Base-by-base conservation (phyloP, 2,113 vertebrate species). In the Phaetusa simplex region DNA sequence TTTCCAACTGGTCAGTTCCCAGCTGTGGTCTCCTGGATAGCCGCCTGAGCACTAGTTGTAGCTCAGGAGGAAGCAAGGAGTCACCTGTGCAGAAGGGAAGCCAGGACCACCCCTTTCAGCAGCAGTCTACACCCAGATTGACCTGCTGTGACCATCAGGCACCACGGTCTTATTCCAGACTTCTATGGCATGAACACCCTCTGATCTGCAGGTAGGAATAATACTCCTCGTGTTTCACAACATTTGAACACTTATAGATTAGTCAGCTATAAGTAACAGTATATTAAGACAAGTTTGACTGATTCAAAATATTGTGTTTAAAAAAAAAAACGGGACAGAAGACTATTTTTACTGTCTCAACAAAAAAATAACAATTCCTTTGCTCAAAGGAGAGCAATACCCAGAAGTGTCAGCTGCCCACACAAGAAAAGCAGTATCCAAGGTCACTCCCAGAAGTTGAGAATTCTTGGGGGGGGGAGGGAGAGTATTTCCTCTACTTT, bases 71-170 rank as follows among this genome's bases (percentile, higher is more conserved):
- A 38, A 88, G 34, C 15, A 74, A 38, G 22, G 69, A 90, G 26
- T 53, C 30, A 17, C 7, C 42, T 34, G 45, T 58, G 81, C 32
- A 34, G 43, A 72, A 58, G 43, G 15, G 26, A 70, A 69, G 70
- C 36, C 55, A 73, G 53, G 38, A 53, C 9, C 2, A 34, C 5
- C 27, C 21, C 72, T 62, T 50, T 30, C 55, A 78, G 76, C n/a
- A 81, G 81, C 69, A 78, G 30, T n/a, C 80, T 42, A 52, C 18
- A 26, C 8, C 15, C 29, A 73, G 50, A 64, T 0, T n/a, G 70
- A 62, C 55, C 49, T n/a, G 65, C 29, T 0, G 0, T 24, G 52
- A 58, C 38, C 42, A 52, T 23, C 34, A 34, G 23, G 47, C 36
- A 69, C 7, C 67, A 47, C 2, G 1, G 22, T 17, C 50, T 43